phyloP scores from a whole-genome alignment of 1,140 invertebrate genomes.

The Anastatus disparis region DNA sequence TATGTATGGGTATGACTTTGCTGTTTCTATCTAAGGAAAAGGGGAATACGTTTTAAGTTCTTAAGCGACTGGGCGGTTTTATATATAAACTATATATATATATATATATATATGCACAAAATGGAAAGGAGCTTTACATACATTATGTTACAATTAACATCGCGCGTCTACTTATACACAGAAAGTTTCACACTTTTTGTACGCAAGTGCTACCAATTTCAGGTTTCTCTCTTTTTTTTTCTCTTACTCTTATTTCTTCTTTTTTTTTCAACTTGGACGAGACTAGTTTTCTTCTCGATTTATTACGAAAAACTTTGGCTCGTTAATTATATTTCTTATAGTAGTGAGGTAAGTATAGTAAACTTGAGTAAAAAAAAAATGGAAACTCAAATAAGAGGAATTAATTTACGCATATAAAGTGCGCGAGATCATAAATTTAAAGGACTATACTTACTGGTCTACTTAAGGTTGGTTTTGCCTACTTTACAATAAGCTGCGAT shows the following conservation, averaged over 20 bases:
- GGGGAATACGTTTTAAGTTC: background rate
- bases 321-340: slow-evolving; percentile 42
- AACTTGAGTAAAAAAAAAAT: too few species aligned
- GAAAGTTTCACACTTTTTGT: slow-evolving; percentile 47
- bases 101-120: too few species aligned
- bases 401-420: slow-evolving; percentile 36
- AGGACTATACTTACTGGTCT: too few species aligned
- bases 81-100: too few species aligned
- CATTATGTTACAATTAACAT: slow-evolving; percentile 55
- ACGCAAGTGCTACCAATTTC: too few species aligned
- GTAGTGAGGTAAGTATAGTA: too few species aligned
- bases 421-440: slow-evolving; percentile 22
- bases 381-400: slow-evolving; percentile 15
- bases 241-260: slow-evolving; percentile 7
- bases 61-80: background rate
- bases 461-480: too few species aligned
- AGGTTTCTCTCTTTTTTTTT: too few species aligned
- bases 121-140: slow-evolving; percentile 53
- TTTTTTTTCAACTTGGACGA: too few species aligned
- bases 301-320: slow-evolving; percentile 45
- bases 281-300: slow-evolving; percentile 21
- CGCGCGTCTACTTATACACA: too few species aligned
- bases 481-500: slow-evolving; percentile 10
- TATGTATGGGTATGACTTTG: too few species aligned
- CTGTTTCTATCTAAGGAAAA: too few species aligned